Conservation (phyloP, 2,113 vertebrate species). For the Craseonycteris thonglongyai region DNA sequence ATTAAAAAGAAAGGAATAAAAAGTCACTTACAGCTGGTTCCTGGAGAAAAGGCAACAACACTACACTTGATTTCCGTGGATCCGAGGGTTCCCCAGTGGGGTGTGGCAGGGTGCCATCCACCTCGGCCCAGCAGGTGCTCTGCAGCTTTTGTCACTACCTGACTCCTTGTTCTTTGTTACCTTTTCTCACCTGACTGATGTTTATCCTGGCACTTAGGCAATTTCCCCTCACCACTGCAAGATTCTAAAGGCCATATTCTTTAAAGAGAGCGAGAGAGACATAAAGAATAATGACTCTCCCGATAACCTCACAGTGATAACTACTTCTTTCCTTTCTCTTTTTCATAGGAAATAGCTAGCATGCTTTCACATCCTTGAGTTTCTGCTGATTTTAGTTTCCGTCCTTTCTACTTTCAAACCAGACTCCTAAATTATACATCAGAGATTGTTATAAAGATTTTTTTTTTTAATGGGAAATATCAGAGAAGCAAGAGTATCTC, state of each 20-base stretch:
- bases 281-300: background rate
- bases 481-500: background rate
- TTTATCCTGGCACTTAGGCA: background rate
- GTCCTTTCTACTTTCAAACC: conserved; percentile 32
- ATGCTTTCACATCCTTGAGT: background rate
- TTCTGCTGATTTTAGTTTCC: conserved; percentile 23
- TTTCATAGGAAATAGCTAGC: background rate
- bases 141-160: background rate
- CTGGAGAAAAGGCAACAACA: background rate
- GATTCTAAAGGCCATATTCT: background rate
- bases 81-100: background rate
- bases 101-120: rapidly evolving
- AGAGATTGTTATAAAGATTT: background rate
- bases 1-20: background rate
- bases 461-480: background rate
- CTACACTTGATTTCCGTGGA: background rate
- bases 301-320: background rate
- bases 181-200: background rate
- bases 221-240: background rate
- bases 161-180: background rate
- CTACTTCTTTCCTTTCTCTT: background rate
- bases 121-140: background rate
- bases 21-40: background rate
- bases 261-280: background rate
- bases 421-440: conserved; percentile 34